Conservation (phyloP, 2,888 invertebrate genomes). For the Epicampocera succincta region DNA sequence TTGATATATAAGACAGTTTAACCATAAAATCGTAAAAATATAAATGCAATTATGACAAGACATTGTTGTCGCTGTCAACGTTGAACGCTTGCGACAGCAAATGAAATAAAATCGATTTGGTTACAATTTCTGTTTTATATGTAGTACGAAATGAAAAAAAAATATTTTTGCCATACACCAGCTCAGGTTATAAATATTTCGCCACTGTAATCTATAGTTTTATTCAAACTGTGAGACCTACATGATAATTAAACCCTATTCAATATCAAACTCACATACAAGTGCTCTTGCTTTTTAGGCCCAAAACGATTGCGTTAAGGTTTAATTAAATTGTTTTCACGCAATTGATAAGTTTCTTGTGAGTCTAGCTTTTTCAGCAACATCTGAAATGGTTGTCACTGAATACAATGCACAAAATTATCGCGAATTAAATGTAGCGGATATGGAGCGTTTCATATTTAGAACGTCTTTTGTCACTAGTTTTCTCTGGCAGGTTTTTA, state of each 20-base stretch:
- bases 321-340: constrained; percentile 14
- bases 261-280: not conserved
- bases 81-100: not conserved
- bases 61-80: constrained; percentile 13
- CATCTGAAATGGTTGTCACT: not conserved
- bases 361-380: not conserved
- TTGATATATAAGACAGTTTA: not conserved
- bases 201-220: too few species aligned
- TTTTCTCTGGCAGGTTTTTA: too few species aligned
- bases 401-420: constrained; percentile 6
- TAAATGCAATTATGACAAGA: not conserved
- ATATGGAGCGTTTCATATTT: too few species aligned
- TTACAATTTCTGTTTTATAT: constrained; percentile 10
- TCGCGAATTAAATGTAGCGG: too few species aligned
- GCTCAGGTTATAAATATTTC: too few species aligned
- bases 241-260: constrained; percentile 8
- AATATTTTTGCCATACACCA: too few species aligned
- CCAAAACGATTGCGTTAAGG: not conserved
- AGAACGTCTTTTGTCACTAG: too few species aligned
- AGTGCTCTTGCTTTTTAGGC: not conserved
- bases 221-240: constrained; percentile 52
- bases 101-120: constrained; percentile 17
- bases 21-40: constrained; percentile 8
- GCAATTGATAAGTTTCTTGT: constrained; percentile 1
- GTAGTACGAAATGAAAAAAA: too few species aligned